Base-by-base conservation (phyloP, 2,113 vertebrate species). In the Aptenodytes patagonicus region DNA sequence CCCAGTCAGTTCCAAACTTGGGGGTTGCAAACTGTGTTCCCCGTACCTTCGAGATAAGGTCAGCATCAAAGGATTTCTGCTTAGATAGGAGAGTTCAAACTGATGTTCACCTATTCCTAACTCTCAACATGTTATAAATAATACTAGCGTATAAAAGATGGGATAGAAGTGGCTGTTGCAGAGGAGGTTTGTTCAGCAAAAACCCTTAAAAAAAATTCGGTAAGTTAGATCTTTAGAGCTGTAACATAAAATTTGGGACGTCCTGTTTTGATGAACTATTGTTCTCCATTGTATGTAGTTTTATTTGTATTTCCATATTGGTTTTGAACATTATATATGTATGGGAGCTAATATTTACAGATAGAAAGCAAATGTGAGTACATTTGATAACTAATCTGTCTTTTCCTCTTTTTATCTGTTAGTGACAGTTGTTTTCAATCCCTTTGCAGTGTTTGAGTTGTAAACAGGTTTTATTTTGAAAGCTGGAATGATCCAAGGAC, bases 231-330 rank as follows among this genome's bases (percentile, higher is more conserved):
- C 42, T 77, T 57, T 54, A 31, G 24, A 60, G 19, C 21, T 69
- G 21, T 61, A 49, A 46, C 5, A 10, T 68, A 65, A 82, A 44
- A 61, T 90, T 21, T 73, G 46, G 46, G 20, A 38, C 0, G 0
- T 85, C 26, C 24, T 88, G 55, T 91, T 94, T 87, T 93, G 82
- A 25, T 71, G 49, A 81, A 32, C 32, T 80, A 4, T 36, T 86
- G 7, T 93, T 77, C 10, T 83, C 46, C 44, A 25, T 36, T 4
- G 0, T 51, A 9, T 34, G 55, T 83, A 32, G 34, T 93, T 83
- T 60, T 93, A 73, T 95, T 93, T 93, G 22, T 88, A 19, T 96
- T 96, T 95, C 87, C 78, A n/a, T 89, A 42, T 66, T 80, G 51
- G 3, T 83, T 93, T 82, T 82, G 78, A 87, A 66, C 36, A 11